Evolutionary conservation across 1,140 invertebrate species (phyloP).

Genomic region (Bombus difficillimus): DNA sequence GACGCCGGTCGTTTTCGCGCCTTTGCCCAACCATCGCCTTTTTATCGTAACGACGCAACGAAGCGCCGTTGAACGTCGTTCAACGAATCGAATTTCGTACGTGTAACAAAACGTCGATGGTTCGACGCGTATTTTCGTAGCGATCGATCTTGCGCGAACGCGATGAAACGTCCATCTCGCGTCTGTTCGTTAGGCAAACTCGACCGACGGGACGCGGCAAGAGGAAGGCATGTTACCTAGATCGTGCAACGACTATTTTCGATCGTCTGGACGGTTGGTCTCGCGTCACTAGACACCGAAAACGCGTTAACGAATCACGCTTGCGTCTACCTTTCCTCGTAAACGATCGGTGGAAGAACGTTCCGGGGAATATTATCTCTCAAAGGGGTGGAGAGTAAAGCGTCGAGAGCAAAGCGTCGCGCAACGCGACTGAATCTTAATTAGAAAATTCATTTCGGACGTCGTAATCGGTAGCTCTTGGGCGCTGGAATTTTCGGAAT

Average conservation of each 20-base stretch:
- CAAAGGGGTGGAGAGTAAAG: constrained; percentile 18
- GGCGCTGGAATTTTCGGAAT: constrained; percentile 60
- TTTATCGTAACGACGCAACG: neutral
- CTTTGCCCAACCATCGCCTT: neutral
- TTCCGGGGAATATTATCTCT: constrained; percentile 58
- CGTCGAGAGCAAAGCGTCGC: constrained; percentile 45
- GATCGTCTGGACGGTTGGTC: neutral
- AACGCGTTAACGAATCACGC: too few relatives aligned
- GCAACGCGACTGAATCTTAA: constrained; percentile 65
- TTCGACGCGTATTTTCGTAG: too few relatives aligned
- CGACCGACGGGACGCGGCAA: too few relatives aligned
- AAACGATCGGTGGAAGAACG: constrained; percentile 33
- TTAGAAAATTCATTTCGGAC: constrained; percentile 71
- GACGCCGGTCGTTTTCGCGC: neutral
- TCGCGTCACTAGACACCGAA: too few relatives aligned
- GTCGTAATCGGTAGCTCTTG: constrained; percentile 13
- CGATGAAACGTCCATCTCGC: neutral
- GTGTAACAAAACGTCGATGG: neutral
- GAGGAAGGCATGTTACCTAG: neutral
- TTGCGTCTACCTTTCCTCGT: too few relatives aligned
- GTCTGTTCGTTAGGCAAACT: neutral
- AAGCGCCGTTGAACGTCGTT: too few relatives aligned
- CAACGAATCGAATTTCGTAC: too few relatives aligned
- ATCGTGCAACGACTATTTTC: neutral
- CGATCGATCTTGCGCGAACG: too few relatives aligned